These are phyloP conservation scores for Parapristionchus giblindavisi DNA, from an alignment of 2,888 invertebrate genomes.

Conservation along the genomic window DNA sequence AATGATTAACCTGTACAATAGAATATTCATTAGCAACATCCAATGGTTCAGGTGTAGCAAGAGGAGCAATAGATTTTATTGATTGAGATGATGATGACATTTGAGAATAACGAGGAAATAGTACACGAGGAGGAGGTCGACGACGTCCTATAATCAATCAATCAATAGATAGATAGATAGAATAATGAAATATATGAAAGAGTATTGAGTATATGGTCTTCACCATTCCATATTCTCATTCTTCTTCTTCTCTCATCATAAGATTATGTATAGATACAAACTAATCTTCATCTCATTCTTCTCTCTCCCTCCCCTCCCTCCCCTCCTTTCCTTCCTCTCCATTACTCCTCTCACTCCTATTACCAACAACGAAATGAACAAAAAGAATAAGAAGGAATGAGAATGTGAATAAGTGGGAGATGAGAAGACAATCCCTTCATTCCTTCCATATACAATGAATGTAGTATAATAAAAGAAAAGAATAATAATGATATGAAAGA, in stretches of 20 bases:
- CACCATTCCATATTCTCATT: background rate
- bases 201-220: background rate
- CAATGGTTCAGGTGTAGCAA: conserved; percentile 28
- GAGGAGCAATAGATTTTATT: conserved; percentile 4
- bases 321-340: background rate
- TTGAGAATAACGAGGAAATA: conserved; percentile 19
- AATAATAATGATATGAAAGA: background rate
- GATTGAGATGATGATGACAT: conserved; percentile 4
- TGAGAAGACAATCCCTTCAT: no score
- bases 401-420: no score
- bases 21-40: conserved; percentile 26
- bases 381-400: no score
- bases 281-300: background rate
- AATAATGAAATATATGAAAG: background rate
- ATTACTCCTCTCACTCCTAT: background rate
- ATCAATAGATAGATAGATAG: background rate
- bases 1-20: conserved; percentile 3
- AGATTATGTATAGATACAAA: background rate
- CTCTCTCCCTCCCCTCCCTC: conserved; percentile 1
- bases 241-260: background rate
- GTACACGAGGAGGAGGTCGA: conserved; percentile 22
- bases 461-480: background rate
- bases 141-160: conserved; percentile 2
- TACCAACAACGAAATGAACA: background rate
- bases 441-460: no score